Percentiles rank a stretch among this genome's conserved stretches.
Evolutionary conservation across 2,113 vertebrate genomes (phyloP).

Genomic region (Heterotis niloticus): DNA sequence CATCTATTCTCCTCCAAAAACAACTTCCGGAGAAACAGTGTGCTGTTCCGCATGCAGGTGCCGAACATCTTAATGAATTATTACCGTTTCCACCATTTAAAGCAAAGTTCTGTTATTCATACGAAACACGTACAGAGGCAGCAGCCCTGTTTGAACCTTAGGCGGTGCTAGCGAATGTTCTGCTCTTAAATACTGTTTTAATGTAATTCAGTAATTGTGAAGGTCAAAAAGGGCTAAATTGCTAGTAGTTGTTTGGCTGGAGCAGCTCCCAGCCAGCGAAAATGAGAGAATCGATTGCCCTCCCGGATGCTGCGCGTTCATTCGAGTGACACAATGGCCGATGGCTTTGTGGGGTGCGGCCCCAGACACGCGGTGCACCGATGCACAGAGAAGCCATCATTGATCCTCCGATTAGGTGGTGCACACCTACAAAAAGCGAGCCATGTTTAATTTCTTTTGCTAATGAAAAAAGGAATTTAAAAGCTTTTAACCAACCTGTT

Average conservation of each 20-base stretch:
- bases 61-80: slow-evolving; percentile 23
- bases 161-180: slow-evolving; percentile 22
- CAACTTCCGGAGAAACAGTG: slow-evolving; percentile 35
- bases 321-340: neutral
- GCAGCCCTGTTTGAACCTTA: slow-evolving; percentile 30
- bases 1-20: slow-evolving; percentile 38
- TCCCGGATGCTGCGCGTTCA: neutral
- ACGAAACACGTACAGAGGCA: neutral
- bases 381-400: neutral
- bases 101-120: too few species aligned
- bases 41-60: slow-evolving; percentile 11
- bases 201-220: slow-evolving; percentile 21
- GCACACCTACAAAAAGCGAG: neutral
- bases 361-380: neutral
- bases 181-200: slow-evolving; percentile 15
- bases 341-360: neutral
- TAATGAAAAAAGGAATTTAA: too few species aligned
- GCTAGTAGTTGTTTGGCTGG: neutral
- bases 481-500: neutral
- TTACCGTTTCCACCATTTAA: slow-evolving; percentile 23
- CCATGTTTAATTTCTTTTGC: neutral
- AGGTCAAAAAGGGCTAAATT: slow-evolving; percentile 26
- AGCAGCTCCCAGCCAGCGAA: neutral
- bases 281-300: slow-evolving; percentile 6
- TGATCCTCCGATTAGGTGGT: neutral